Base-by-base conservation (phyloP, 1,140 invertebrate species). In the Drosophila erecta region DNA sequence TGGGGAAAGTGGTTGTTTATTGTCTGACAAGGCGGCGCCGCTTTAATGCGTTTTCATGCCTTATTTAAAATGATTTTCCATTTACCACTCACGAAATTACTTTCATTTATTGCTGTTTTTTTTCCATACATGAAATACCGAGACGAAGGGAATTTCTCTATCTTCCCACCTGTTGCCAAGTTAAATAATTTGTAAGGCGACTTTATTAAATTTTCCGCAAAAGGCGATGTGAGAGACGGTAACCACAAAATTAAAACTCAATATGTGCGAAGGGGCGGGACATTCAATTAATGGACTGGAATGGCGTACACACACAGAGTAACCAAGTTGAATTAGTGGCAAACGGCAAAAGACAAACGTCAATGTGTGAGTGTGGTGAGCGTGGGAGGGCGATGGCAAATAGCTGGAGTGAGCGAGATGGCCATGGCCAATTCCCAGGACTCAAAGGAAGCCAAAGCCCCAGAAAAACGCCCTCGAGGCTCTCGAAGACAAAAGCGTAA, bases 21-120 rank as follows among this genome's bases (percentile, higher is more conserved):
- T 66, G 51, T 61, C 46, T 57, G 54, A 49, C 59, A 57, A 75
- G 78, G 78, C 81, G 81, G 73, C 49, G 75, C 33, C 75, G 75
- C 24, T 51, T 79, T 83, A 87, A 83, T 89, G 83, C 76, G 44
- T 79, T 89, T 89, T 87, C 76, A 89, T 83, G 83, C 83, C 76
- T 83, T 89, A 83, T 87, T 87, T 87, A 87, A 87, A 87, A 87
- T 83, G 56, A 87, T 87, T 87, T 87, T 87, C 75, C 67, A 53
- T 67, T 72, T 76, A 46, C 67, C 81, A 76, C 53, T 51, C 79
- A 75, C 75, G 70, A 86, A 87, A 87, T 86, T 79, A 64, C 80
- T 79, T 76, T 69, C 78, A 71, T 76, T 72, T 83, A 87, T 87
- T 81, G 54, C 50, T 57, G 75, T 81, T 76, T 38, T 58, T 49